Evolutionary conservation across 2,797 vertebrate genomes (phyloP), one percentile per base, ranked within the genome.

Genomic region (Muscicapa striata): DNA sequence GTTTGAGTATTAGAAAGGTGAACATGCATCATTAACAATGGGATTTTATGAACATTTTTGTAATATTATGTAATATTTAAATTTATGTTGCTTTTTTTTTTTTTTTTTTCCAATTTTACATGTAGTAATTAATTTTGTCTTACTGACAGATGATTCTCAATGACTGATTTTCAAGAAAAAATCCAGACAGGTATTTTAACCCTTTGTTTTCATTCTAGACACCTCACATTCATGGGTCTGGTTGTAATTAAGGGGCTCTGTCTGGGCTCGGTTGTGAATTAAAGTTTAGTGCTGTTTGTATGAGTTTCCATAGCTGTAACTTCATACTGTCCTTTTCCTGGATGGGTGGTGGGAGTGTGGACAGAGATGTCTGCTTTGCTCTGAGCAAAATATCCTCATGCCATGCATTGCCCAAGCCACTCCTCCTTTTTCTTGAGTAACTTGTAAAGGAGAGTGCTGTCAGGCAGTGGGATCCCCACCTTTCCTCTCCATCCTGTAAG

Each of bases 71-170:
- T 84, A 90, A 93, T 96, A 94, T 96, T 96, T 97, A 94, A 87
- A 94, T 94, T 97, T 96, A 68, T 95, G 64, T 90, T 90, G 93
- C 87, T 34, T 38, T 81, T 45, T 89, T 62, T 49, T 76, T 67
- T 32, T 34, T 34, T 34, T 34, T 34, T 34, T n/a, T n/a, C 2
- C 68, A 87, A 63, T 94, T 96, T 96, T 95, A 87, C 92, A 79
- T 95, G 95, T 96, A 96, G 96, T 97, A 96, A 98, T 98, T 97
- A 97, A 97, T 97, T 98, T 97, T 98, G 89, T 98, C 97, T 98
- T 92, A 83, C 98, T 97, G 98, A 97, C 97, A 98, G 97, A 97
- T 97, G 97, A 97, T 97, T 98, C 97, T 96, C 94, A 96, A 57
- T 97, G 96, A 97, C 95, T 97, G 97, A 96, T 97, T 97, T 97